Evolutionary conservation across 2,113 vertebrate genomes (phyloP).

Genomic region (Columba livia): DNA sequence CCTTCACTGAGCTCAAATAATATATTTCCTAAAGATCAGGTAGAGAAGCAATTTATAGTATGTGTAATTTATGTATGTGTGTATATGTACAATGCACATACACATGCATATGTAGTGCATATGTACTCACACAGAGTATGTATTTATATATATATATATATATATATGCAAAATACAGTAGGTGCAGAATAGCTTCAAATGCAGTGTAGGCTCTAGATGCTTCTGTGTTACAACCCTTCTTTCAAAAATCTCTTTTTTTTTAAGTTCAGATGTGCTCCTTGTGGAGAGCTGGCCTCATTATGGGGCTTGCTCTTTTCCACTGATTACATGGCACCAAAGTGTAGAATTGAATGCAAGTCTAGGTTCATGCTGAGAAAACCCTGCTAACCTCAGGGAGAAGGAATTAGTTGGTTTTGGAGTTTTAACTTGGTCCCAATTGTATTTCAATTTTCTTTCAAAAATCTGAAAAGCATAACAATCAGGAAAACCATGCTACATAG

Average conservation of each 20-base stretch:
- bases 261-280: constrained; percentile 10
- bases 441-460: constrained; percentile 33
- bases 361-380: constrained; percentile 59
- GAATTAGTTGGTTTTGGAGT: constrained; percentile 38
- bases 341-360: constrained; percentile 47
- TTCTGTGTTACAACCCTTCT: background rate
- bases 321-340: constrained; percentile 56
- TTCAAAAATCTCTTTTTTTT: constrained; percentile 4
- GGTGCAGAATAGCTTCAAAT: background rate
- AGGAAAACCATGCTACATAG: background rate
- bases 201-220: background rate
- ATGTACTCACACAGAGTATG: background rate
- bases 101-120: background rate
- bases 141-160: background rate
- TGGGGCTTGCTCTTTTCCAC: constrained; percentile 33
- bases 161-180: too few species aligned
- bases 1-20: background rate
- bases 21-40: background rate
- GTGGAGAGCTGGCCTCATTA: constrained; percentile 32
- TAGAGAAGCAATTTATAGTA: background rate
- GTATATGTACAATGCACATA: background rate
- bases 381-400: constrained; percentile 49
- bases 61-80: too few species aligned
- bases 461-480: constrained; percentile 17
- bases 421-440: constrained; percentile 53